Conservation (phyloP, 2,888 invertebrate genomes). For the Temnothorax unifasciatus region DNA sequence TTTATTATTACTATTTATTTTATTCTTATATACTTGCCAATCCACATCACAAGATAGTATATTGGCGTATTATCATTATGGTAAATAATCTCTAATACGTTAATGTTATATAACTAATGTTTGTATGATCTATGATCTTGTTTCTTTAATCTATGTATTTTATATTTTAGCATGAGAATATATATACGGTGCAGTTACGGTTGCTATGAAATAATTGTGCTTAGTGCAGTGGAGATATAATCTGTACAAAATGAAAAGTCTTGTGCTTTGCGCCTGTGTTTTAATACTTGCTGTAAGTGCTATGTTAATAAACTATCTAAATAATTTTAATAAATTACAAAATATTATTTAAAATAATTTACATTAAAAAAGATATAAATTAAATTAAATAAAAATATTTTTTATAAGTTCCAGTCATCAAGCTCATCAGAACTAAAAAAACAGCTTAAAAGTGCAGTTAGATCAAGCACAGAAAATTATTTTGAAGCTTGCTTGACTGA, state of each 20-base stretch:
- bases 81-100: not conserved
- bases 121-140: not conserved
- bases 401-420: too few relatives aligned
- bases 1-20: not conserved
- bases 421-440: too few relatives aligned
- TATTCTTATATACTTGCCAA: not conserved
- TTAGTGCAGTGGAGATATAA: not conserved
- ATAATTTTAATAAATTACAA: too few relatives aligned
- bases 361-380: too few relatives aligned
- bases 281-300: too few relatives aligned
- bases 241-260: conserved; percentile 14
- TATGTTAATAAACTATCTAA: too few relatives aligned
- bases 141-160: conserved; percentile 15
- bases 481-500: too few relatives aligned
- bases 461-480: too few relatives aligned
- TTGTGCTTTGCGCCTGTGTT: too few relatives aligned
- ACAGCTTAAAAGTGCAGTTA: too few relatives aligned
- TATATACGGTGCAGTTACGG: not conserved
- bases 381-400: too few relatives aligned
- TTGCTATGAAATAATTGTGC: not conserved
- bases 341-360: too few relatives aligned
- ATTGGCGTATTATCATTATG: not conserved
- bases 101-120: not conserved
- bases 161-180: not conserved
- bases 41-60: not conserved